These are phyloP conservation scores for Phorcus lineatus DNA, from an alignment of 2,888 invertebrate species.

Conservation along the genomic window DNA sequence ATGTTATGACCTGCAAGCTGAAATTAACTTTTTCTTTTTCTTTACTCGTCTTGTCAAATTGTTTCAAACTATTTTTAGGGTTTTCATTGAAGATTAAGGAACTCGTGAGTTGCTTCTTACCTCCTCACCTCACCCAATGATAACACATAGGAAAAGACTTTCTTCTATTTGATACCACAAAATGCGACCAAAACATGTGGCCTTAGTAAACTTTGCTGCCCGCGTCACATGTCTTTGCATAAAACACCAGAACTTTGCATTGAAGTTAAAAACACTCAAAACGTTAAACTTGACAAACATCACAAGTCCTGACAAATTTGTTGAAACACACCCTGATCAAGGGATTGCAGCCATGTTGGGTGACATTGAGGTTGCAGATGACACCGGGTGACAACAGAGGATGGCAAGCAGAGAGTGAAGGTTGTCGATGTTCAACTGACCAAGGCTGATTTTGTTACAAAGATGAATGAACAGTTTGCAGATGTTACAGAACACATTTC, in stretches of 20 bases:
- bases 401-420: not conserved
- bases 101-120: too few relatives aligned
- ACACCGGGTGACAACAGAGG: not conserved
- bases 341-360: not conserved
- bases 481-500: conserved; percentile 30
- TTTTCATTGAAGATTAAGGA: too few relatives aligned
- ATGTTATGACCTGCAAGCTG: too few relatives aligned
- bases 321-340: not conserved
- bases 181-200: not conserved
- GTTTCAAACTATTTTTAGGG: too few relatives aligned
- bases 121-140: too few relatives aligned
- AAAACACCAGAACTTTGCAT: conserved; percentile 6
- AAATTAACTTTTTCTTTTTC: too few relatives aligned
- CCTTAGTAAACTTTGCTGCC: conserved; percentile 9
- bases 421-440: not conserved
- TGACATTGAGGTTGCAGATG: not conserved
- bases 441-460: not conserved
- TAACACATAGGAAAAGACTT: too few relatives aligned
- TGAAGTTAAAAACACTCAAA: conserved; percentile 1
- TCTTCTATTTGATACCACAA: conserved; percentile 8
- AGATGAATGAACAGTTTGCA: conserved; percentile 1
- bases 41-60: too few relatives aligned
- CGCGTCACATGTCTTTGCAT: conserved; percentile 9
- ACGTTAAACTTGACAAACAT: not conserved
- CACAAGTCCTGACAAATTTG: conserved; percentile 21